Percentiles rank a stretch among this genome's conserved stretches.
Conservation (phyloP, 2,113 vertebrate genomes). For the Furnarius figulus region DNA sequence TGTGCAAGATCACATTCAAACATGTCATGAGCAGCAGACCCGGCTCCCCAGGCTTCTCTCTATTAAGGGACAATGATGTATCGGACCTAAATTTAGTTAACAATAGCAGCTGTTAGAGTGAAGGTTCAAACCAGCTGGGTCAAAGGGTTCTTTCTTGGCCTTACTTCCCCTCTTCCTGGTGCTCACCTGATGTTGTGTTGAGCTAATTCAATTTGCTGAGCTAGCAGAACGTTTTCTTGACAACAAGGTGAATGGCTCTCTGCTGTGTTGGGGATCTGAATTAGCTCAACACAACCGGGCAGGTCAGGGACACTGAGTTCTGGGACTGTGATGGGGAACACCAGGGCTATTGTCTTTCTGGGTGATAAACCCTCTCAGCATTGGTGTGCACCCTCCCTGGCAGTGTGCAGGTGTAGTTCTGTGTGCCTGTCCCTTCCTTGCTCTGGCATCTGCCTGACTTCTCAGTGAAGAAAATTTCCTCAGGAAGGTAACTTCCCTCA, state of each 20-base stretch:
- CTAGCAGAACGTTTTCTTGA: neutral
- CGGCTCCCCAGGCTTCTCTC: neutral
- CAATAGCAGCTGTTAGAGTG: slow-evolving; percentile 13
- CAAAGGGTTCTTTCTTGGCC: neutral
- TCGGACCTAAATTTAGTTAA: slow-evolving; percentile 49
- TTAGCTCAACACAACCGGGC: neutral
- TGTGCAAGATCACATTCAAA: neutral
- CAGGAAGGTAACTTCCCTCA: neutral
- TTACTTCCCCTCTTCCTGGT: neutral
- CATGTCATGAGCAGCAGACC: neutral
- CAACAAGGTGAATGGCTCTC: neutral
- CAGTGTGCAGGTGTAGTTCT: neutral
- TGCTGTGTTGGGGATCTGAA: neutral
- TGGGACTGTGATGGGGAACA: neutral
- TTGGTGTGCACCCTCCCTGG: accelerated
- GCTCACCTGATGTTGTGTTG: slow-evolving; percentile 1
- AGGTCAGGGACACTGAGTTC: neutral
- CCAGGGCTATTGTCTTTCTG: neutral
- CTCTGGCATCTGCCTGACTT: neutral
- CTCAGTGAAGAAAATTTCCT: neutral
- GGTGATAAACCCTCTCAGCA: neutral
- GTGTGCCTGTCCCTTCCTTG: neutral
- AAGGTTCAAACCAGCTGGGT: neutral
- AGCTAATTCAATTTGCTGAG: neutral
- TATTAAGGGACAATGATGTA: neutral